Percentiles rank a stretch among this genome's conserved stretches.
phyloP scores from a whole-genome alignment of 1,140 invertebrate species.

The Caenorhabditis tropicalis region DNA sequence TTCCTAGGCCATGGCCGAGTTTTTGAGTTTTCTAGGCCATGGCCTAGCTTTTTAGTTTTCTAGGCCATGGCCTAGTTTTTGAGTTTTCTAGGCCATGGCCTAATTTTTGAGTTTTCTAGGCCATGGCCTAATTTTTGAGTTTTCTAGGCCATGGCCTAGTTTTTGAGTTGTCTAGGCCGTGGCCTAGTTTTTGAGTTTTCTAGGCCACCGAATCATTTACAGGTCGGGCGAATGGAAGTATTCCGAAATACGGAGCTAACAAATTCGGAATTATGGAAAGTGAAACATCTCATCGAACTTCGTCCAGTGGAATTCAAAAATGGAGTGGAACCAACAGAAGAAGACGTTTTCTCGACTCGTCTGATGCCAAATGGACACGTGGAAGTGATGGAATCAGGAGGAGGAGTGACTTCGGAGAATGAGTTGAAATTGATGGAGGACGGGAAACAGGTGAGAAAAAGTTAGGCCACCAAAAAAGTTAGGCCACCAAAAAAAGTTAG shows the following conservation, averaged over 20 bases:
- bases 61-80: no score
- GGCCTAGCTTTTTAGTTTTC: no score
- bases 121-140: not conserved
- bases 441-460: constrained; percentile 62
- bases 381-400: no score
- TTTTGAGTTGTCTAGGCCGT: no score
- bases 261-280: constrained; percentile 66
- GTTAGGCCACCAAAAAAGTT: not conserved
- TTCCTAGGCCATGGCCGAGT: no score
- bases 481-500: no score
- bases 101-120: no score
- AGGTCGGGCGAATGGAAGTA: constrained; percentile 64
- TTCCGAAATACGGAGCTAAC: constrained; percentile 67
- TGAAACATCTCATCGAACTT: constrained; percentile 71
- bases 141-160: no score
- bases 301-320: constrained; percentile 65
- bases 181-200: no score
- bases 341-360: constrained; percentile 60
- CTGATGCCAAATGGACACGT: constrained; percentile 56
- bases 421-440: constrained; percentile 59
- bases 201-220: no score
- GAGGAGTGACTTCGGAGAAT: constrained; percentile 48
- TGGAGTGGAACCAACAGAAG: constrained; percentile 65
- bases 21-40: no score
- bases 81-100: not conserved